Percentiles rank a stretch among this genome's conserved stretches.
phyloP scores from a whole-genome alignment of 2,113 vertebrate genomes.

The Melanerpes aurifrons region DNA sequence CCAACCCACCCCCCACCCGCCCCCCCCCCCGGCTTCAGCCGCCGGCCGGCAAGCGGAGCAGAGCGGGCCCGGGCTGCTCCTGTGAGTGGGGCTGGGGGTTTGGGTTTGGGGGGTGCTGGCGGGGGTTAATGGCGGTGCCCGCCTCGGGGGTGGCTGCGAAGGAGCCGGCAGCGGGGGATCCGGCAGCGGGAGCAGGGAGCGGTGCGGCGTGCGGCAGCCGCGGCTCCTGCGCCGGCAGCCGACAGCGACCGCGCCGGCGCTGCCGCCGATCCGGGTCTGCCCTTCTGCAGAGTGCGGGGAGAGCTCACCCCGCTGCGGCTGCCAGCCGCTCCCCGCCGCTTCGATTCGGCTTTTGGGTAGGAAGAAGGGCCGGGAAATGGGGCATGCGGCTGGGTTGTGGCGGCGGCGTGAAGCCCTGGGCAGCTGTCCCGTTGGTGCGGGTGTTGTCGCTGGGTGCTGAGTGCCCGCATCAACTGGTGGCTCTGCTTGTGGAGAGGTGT shows the following conservation, averaged over 20 bases:
- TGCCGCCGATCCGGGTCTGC: not conserved
- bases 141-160: not conserved
- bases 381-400: fast-evolving
- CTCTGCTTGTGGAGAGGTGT: fast-evolving
- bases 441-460: not conserved
- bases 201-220: too few species aligned
- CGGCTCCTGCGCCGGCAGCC: too few species aligned
- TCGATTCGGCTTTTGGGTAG: not conserved
- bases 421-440: fast-evolving
- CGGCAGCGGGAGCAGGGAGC: not conserved
- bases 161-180: not conserved
- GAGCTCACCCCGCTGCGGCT: not conserved
- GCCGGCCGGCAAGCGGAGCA: conserved; percentile 8
- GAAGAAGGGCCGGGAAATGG: fast-evolving
- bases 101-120: not conserved
- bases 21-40: not conserved
- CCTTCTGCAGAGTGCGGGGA: not conserved
- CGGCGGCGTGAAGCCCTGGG: not conserved
- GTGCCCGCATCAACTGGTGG: not conserved
- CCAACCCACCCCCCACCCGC: not conserved
- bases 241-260: fast-evolving
- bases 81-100: not conserved
- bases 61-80: not conserved
- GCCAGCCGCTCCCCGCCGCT: not conserved
- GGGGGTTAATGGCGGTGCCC: not conserved